A percentile compares a stretch with the other conserved stretches of the same genome.
Conservation (phyloP, 2,113 vertebrate species). For the Bubalus kerabau region DNA sequence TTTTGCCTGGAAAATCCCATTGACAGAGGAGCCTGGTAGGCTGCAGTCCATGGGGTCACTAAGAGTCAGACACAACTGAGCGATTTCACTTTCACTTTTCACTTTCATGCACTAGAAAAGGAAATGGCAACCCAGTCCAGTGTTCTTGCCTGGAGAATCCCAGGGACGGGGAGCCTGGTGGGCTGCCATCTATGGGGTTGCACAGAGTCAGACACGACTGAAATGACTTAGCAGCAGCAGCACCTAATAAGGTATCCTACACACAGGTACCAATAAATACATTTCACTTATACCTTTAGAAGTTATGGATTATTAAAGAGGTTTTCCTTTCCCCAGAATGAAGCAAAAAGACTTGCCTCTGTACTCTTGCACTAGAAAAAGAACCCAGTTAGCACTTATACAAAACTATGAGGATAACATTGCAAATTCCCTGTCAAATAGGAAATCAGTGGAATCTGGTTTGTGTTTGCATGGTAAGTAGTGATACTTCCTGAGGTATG, state of each 20-base stretch:
- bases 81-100: too few relatives aligned
- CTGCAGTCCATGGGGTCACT: too few relatives aligned
- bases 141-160: too few relatives aligned
- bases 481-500: background rate
- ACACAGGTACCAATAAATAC: background rate
- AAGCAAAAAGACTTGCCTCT: background rate
- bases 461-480: background rate
- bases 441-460: background rate
- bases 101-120: too few relatives aligned
- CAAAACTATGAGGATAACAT: background rate
- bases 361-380: background rate
- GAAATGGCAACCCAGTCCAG: too few relatives aligned
- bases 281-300: background rate
- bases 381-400: background rate
- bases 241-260: background rate
- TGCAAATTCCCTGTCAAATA: background rate
- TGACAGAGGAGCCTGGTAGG: too few relatives aligned
- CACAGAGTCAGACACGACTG: too few relatives aligned
- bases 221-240: too few relatives aligned
- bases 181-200: too few relatives aligned
- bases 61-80: too few relatives aligned
- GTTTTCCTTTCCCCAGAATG: background rate
- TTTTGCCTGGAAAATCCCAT: too few relatives aligned
- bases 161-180: too few relatives aligned
- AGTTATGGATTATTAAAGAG: background rate